Percentiles rank a stretch among this genome's conserved stretches.
phyloP scores from a whole-genome alignment of 2,797 vertebrate genomes.

The Pantherophis alleghaniensis region DNA sequence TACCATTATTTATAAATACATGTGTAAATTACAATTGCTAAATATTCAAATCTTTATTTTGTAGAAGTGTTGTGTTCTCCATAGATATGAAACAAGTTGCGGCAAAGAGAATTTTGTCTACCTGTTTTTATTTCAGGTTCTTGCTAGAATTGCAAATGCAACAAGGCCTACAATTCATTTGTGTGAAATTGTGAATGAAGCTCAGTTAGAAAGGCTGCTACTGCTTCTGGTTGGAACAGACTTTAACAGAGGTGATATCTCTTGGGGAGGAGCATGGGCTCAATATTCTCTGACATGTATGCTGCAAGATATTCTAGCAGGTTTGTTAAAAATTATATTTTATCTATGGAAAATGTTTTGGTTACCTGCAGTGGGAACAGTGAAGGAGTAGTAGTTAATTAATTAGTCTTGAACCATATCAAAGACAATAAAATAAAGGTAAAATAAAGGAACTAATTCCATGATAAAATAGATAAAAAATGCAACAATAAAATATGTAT shows the following conservation, averaged over 20 bases:
- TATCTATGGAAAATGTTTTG: not conserved
- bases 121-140: conserved; percentile 75
- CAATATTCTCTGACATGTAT: conserved; percentile 98
- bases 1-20: not conserved
- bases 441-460: not conserved
- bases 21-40: not conserved
- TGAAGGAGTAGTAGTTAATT: not conserved
- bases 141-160: conserved; percentile 95
- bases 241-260: conserved; percentile 97
- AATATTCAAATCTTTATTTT: not conserved
- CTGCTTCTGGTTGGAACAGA: conserved; percentile 95
- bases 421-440: not conserved
- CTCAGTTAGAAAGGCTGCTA: conserved; percentile 93
- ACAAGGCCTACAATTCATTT: conserved; percentile 96
- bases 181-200: conserved; percentile 95
- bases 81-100: not conserved
- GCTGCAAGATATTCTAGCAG: conserved; percentile 97
- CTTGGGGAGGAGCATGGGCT: conserved; percentile 98
- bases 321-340: conserved; percentile 67
- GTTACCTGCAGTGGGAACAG: not conserved
- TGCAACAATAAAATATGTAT: not conserved
- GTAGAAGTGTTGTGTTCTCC: not conserved
- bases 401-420: not conserved
- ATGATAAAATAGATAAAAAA: not conserved
- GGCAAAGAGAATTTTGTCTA: not conserved